Conservation (phyloP, 2,113 vertebrate species). For the Artemisiospiza belli region DNA sequence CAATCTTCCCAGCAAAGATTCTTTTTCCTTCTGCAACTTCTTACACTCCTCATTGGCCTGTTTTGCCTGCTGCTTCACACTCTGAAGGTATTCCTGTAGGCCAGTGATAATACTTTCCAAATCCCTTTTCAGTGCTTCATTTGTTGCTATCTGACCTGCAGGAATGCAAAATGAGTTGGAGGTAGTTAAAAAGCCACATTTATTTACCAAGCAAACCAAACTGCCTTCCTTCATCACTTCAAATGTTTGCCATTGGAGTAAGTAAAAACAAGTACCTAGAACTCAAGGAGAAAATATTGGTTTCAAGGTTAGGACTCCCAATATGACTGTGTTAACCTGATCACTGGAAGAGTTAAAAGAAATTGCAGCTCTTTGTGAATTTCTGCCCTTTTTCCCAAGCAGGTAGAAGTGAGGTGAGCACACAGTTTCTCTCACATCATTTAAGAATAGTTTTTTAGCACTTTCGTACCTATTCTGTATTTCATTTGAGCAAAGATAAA, state of each 20-base stretch:
- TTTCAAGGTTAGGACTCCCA: not conserved
- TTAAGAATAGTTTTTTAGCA: not conserved
- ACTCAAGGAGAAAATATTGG: not conserved
- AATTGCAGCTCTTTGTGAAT: not conserved
- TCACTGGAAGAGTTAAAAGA: not conserved
- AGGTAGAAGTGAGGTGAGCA: not conserved
- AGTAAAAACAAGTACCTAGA: not conserved
- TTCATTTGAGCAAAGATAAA: not conserved
- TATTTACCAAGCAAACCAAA: not conserved
- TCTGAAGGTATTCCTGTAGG: conserved; percentile 86
- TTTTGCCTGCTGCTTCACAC: conserved; percentile 82
- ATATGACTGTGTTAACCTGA: not conserved
- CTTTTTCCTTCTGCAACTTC: conserved; percentile 80
- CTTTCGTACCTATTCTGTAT: not conserved
- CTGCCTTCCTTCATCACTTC: not conserved
- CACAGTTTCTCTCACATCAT: not conserved
- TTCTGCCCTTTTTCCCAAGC: not conserved
- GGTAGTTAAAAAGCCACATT: not conserved
- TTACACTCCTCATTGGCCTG: conserved; percentile 77
- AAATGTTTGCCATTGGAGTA: not conserved
- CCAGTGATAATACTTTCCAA: conserved; percentile 86
- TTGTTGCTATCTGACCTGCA: conserved; percentile 89
- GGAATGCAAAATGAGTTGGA: not conserved
- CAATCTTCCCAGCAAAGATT: conserved; percentile 77
- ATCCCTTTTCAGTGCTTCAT: conserved; percentile 88